Base-by-base conservation (phyloP, 23 tunicate genomes). In the Aplidium turbinatum region DNA sequence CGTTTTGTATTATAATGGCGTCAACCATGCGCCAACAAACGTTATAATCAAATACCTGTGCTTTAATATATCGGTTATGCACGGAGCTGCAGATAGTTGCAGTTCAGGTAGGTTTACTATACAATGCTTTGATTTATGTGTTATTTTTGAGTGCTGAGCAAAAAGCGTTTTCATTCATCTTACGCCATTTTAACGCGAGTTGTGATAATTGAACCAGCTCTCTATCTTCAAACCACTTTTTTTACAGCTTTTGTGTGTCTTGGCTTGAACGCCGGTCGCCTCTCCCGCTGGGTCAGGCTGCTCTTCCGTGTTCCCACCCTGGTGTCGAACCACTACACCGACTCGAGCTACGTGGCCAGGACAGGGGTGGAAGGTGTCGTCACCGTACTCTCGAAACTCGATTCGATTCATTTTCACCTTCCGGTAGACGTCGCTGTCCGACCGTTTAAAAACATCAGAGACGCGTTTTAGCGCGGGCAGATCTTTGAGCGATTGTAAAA, bases 361-460 rank as follows among this genome's bases (percentile, higher is more conserved):
- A 84, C 86, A 0, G 97, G 97, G 1, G 63, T 91, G 73, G 97
- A 91, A 33, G 97, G 91, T 1, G 97, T 87, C 20, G 70, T 66
- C 51, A 91, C 91, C 31, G 82, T 91, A 20, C 53, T 91, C 6
- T 56, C 78, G 38, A 33, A 60, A 27, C 82, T 91, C 1, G 91
- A 91, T 35, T 9, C 78, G 2, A 31, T 83, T 27, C 30, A 39
- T 22, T 91, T 91, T 67, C 72, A 74, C 36, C 48, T 91, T 35
- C 97, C 97, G 56, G 91, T 91, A 64, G 97, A 91, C 50, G 76
- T 91, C 65, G 97, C 97, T 56, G 82, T 84, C 30, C 68, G 92
- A 7, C 97, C 97, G 31, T 91, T 91, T 68, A 91, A 91, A 56
- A 91, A 91, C 61, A 91, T 91, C 22, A 57, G 85, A 28, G 97